A percentile compares a stretch with the other conserved stretches of the same genome.
These are phyloP conservation scores for Anguilla obscura DNA, from an alignment of 2,797 vertebrate genomes.

Conservation along the genomic window DNA sequence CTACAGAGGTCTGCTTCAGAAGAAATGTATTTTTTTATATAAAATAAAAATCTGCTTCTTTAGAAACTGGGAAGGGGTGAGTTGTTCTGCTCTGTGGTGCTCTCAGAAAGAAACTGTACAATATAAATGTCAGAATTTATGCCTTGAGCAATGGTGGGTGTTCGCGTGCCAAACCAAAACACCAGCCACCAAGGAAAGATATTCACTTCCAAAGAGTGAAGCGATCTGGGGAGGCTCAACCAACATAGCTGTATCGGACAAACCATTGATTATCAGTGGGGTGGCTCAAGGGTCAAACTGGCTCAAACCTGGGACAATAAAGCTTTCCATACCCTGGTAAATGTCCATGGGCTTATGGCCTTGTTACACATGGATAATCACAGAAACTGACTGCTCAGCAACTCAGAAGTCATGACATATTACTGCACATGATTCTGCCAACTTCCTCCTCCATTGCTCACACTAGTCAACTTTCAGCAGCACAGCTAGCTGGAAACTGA, in stretches of 20 bases:
- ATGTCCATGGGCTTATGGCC: background rate
- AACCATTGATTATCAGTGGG: background rate
- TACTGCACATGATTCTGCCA: background rate
- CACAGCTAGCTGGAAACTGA: background rate
- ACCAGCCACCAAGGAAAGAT: background rate
- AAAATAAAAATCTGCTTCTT: background rate
- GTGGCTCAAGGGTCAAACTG: background rate
- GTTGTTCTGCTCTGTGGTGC: conserved; percentile 20
- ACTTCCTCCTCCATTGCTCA: background rate
- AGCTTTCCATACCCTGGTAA: background rate
- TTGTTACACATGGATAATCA: background rate
- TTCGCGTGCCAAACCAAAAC: background rate
- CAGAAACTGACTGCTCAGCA: conserved; percentile 5
- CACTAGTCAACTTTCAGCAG: background rate
- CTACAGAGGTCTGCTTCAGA: background rate
- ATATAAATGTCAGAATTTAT: conserved; percentile 10
- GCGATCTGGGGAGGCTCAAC: background rate
- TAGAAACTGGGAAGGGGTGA: background rate
- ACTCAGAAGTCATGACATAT: background rate
- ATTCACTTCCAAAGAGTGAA: background rate
- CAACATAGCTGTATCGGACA: background rate
- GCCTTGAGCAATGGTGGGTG: background rate
- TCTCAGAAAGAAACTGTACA: conserved; percentile 11
- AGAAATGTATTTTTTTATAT: background rate
- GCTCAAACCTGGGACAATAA: background rate